Base-by-base conservation (phyloP, 1,140 invertebrate genomes). In the Polypedilum pembai region DNA sequence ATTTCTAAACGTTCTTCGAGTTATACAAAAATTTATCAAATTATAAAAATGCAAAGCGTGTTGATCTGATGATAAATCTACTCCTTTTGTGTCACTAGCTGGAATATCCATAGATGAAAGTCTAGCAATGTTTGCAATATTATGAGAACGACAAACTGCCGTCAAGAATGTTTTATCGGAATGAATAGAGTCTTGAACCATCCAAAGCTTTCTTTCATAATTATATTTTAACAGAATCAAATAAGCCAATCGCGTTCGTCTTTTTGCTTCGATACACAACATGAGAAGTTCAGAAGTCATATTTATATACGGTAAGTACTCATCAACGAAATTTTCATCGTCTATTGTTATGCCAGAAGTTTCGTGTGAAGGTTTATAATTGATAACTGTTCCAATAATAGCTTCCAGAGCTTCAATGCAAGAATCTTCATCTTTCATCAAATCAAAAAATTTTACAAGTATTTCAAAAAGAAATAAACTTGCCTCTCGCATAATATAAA, bases 401-500 rank as follows among this genome's bases (percentile, higher is more conserved):
- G 81, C 79, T 15, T 80, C 69, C 21, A 88, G 79, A 7, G 88
- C 83, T 76, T 85, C 82, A 21, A 83, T 79, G 24, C 85, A 86
- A 3, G 85, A 79, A 12, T 82, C 78, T 45, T 83, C 79, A 76
- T 81, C 79, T 0, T 83, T 77, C 8, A 76, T 76, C 76, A 86
- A 84, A 7, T 82, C 80, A 63, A 80, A 81, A 74, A 84, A 85
- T 56, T 83, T 80, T 75, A 83, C 80, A 5, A 89, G 76, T 75
- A 89, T 80, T 18, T 82, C 78, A 63, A 83, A 85, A 0, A 89
- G 78, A 76, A 89, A 85, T 40, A 83, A 82, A 41, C 86, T 83
- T 7, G 86, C 85, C 76, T 87, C 86, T 18, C 85, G 82, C 0
- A 85, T 85, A n/a, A 89, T 85, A 76, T 89, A 90, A 76, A 89